Percentiles rank a stretch among this genome's conserved stretches.
These are phyloP conservation scores for Takifugu rubripes DNA, from an alignment of 2,797 vertebrate genomes.

Conservation along the genomic window DNA sequence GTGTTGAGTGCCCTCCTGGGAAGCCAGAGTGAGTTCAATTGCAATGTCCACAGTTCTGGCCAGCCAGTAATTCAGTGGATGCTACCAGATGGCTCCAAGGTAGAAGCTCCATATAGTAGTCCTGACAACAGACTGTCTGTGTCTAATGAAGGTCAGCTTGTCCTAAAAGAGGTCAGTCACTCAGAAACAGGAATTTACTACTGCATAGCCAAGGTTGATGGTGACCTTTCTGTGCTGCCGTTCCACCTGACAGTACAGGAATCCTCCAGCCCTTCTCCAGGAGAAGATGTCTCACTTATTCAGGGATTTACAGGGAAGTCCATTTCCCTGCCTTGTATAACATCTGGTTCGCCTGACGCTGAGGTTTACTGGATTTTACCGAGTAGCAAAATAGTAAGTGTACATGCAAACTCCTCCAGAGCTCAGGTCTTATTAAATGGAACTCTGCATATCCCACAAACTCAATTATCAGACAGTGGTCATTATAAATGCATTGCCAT, in stretches of 20 bases:
- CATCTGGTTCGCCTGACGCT: constrained; percentile 78
- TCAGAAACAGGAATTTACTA: constrained; percentile 83
- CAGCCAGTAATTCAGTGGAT: constrained; percentile 76
- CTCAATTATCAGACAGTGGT: constrained; percentile 77
- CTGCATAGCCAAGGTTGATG: constrained; percentile 78
- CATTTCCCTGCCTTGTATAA: constrained; percentile 74
- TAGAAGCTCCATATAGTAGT: constrained; percentile 70
- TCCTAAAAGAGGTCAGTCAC: constrained; percentile 67
- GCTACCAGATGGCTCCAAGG: constrained; percentile 79
- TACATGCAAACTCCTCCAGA: constrained; percentile 71
- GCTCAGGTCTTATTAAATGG: constrained; percentile 74
- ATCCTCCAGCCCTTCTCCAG: constrained; percentile 60
- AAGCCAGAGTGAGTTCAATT: constrained; percentile 70
- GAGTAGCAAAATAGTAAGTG: constrained; percentile 62
- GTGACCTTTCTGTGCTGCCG: constrained; percentile 67
- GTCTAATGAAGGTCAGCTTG: constrained; percentile 73
- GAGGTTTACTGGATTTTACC: constrained; percentile 87
- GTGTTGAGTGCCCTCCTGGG: constrained; percentile 72
- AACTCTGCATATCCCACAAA: constrained; percentile 75
- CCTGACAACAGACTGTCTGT: constrained; percentile 72
- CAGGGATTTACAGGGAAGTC: constrained; percentile 70
- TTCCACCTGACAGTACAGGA: constrained; percentile 81
- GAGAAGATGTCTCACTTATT: constrained; percentile 54
- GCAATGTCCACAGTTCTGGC: constrained; percentile 80
- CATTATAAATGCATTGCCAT: constrained; percentile 86